Conservation (phyloP, 2,113 vertebrate genomes). For the Enhydra lutris region DNA sequence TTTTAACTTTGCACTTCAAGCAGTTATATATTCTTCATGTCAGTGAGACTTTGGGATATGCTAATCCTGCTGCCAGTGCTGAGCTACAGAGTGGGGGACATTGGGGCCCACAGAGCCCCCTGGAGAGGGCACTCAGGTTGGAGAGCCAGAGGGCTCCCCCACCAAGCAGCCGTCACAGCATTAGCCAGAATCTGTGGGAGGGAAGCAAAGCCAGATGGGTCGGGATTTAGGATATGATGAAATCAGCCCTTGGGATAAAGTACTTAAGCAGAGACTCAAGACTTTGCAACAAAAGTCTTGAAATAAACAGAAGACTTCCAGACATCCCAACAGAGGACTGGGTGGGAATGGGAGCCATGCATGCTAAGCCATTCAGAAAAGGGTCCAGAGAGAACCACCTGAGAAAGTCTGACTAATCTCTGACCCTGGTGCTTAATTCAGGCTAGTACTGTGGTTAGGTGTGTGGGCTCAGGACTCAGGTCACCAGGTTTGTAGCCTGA, state of each 20-base stretch:
- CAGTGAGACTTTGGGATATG: background rate
- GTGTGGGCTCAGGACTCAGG: background rate
- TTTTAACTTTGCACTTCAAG: constrained; percentile 11
- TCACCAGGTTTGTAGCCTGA: background rate
- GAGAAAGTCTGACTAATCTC: background rate
- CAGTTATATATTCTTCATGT: background rate
- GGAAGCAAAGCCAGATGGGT: background rate
- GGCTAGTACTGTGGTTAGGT: background rate
- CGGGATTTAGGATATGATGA: background rate
- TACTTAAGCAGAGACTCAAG: background rate
- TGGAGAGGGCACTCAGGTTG: background rate
- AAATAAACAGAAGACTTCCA: background rate
- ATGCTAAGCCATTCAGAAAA: background rate
- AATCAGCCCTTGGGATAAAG: background rate
- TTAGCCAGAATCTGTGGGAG: background rate
- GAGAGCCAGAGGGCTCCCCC: background rate
- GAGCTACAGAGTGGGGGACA: background rate
- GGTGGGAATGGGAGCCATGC: background rate
- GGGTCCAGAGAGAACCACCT: background rate
- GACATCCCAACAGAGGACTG: background rate
- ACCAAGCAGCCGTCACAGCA: background rate
- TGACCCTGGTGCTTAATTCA: background rate
- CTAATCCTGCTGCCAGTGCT: constrained; percentile 1
- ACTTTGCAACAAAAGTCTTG: background rate
- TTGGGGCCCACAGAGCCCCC: background rate